phyloP scores from a whole-genome alignment of 2,797 vertebrate species.

The Gymnocypris eckloni region DNA sequence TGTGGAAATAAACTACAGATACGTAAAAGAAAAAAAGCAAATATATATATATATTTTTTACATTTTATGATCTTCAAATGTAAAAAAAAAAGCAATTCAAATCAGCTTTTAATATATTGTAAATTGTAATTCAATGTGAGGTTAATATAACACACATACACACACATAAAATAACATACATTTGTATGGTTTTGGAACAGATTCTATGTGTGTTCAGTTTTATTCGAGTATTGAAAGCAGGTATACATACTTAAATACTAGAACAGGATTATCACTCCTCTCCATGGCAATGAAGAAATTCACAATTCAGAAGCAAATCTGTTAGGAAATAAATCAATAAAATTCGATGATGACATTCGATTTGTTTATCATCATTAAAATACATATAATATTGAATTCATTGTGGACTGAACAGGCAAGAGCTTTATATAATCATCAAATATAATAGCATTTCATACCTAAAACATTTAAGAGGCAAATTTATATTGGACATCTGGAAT shows the following conservation, averaged over 20 bases:
- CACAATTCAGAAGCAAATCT: slow-evolving; percentile 28
- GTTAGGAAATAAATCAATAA: not conserved
- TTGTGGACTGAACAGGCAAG: not conserved
- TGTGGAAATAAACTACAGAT: not conserved
- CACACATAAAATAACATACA: not conserved
- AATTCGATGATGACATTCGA: not conserved
- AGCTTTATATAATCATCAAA: not conserved
- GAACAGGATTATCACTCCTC: fast-evolving
- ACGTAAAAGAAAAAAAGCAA: not conserved
- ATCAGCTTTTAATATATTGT: not conserved
- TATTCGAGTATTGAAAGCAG: not conserved
- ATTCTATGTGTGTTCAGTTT: not conserved
- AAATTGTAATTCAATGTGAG: not conserved
- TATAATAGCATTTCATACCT: not conserved
- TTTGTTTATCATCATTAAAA: not conserved
- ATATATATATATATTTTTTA: not conserved
- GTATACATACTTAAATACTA: slow-evolving; percentile 43
- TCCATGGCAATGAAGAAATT: slow-evolving; percentile 13
- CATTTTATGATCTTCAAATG: not conserved
- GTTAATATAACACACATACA: not conserved
- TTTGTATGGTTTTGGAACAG: not conserved
- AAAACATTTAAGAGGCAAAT: not conserved
- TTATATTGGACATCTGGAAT: not conserved
- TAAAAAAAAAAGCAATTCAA: not conserved
- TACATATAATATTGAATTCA: not conserved